phyloP scores from a whole-genome alignment of 1,140 invertebrate species.

The Calosoma granatense region DNA sequence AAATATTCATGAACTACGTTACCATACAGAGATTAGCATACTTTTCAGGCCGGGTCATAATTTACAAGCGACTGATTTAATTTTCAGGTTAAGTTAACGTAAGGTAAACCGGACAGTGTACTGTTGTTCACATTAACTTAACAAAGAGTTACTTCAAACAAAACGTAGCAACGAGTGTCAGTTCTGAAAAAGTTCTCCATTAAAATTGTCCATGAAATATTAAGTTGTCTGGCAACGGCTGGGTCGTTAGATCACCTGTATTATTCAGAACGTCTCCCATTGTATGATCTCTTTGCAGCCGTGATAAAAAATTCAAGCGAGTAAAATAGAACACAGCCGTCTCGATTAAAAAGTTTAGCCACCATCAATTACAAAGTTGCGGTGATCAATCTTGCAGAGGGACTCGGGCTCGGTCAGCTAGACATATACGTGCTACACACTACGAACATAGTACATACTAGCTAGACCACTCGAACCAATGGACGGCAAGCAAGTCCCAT shows the following conservation, averaged over 20 bases:
- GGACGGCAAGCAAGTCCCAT: neutral
- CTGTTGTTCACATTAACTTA: no score
- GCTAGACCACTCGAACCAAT: no score
- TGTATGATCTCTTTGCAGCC: neutral
- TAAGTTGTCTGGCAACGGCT: neutral
- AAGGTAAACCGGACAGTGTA: no score
- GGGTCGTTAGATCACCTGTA: neutral
- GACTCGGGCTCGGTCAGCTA: neutral
- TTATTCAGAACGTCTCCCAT: neutral
- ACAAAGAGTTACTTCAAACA: no score
- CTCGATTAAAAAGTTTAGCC: constrained; percentile 7
- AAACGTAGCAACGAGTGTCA: neutral
- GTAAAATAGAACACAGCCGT: constrained; percentile 1
- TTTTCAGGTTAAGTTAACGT: no score
- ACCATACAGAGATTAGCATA: no score
- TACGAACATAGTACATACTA: no score
- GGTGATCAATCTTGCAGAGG: constrained; percentile 3
- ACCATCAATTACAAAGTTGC: constrained; percentile 5
- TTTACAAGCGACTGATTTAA: no score
- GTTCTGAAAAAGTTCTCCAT: neutral
- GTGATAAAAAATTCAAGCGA: constrained; percentile 1
- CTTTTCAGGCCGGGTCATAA: no score
- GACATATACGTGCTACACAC: no score
- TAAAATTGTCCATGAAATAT: neutral
- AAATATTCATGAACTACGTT: no score